phyloP scores from a whole-genome alignment of 1,140 invertebrate species.

The Achatina immaculata region DNA sequence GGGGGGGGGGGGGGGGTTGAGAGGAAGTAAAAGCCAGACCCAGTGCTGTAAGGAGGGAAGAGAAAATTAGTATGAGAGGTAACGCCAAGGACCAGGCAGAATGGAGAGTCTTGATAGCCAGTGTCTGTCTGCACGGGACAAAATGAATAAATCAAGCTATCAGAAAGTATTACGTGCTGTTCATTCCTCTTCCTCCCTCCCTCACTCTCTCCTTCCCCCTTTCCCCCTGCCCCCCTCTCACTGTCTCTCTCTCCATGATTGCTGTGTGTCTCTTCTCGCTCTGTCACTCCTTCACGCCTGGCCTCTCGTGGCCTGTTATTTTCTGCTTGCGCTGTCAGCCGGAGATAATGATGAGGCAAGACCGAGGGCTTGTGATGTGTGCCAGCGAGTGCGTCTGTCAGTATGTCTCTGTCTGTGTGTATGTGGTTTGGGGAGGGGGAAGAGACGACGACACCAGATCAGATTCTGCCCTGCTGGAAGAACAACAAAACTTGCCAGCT shows the following conservation, averaged over 20 bases:
- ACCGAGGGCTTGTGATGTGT: background rate
- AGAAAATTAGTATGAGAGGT: no score
- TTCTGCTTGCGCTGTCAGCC: conserved; percentile 2
- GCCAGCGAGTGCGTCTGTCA: background rate
- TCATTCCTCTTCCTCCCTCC: no score
- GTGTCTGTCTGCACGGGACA: no score
- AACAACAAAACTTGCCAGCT: background rate
- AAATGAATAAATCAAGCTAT: no score
- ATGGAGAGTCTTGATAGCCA: no score
- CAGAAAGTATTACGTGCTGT: no score
- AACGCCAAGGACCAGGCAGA: no score
- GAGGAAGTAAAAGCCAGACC: no score
- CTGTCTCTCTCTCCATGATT: background rate
- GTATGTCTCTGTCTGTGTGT: no score
- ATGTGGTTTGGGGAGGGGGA: no score
- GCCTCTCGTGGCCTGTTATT: background rate
- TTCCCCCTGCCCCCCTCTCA: background rate
- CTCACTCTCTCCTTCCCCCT: background rate
- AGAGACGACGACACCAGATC: background rate
- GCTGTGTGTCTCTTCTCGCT: background rate
- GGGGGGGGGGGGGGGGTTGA: no score
- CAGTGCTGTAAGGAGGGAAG: no score
- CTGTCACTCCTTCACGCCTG: background rate
- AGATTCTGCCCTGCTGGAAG: background rate
- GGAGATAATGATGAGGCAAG: conserved; percentile 23